Percentiles rank a stretch among this genome's conserved stretches.
Evolutionary conservation across 2,797 vertebrate species (phyloP).

Genomic region (Petrocephalus sullivani): DNA sequence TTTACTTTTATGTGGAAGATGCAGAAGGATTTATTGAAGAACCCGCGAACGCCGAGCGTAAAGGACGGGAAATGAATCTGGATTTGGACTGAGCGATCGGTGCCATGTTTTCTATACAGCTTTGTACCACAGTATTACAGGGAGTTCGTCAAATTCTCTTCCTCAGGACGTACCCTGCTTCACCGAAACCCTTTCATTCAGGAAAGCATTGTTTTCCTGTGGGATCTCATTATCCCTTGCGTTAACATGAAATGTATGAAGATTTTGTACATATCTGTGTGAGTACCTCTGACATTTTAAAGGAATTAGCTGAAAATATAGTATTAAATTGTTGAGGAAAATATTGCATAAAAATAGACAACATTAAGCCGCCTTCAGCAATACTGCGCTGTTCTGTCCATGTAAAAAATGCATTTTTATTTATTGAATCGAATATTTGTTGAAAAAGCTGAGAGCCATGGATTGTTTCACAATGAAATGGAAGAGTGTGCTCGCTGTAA

Average conservation of each 20-base stretch:
- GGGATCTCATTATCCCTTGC: not conserved
- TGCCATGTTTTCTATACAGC: not conserved
- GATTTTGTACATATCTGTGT: conserved; percentile 59
- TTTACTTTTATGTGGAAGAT: conserved; percentile 62
- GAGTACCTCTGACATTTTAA: conserved; percentile 49
- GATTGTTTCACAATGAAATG: conserved; percentile 9
- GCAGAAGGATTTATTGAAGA: conserved; percentile 59
- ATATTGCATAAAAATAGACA: conserved; percentile 52
- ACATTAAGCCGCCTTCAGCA: conserved; percentile 40
- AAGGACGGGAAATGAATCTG: not conserved
- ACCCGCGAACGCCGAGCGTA: conserved; percentile 56
- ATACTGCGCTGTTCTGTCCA: conserved; percentile 58
- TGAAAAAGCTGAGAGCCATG: conserved; percentile 37
- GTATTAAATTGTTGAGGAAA: not conserved
- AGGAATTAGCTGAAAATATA: conserved; percentile 62
- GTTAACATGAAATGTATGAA: not conserved
- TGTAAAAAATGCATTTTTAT: conserved; percentile 74
- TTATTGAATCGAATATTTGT: conserved; percentile 85
- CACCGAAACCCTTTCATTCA: not conserved
- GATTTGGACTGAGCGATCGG: not conserved
- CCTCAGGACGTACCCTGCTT: not conserved
- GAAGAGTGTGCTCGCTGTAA: not conserved
- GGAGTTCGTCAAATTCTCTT: not conserved
- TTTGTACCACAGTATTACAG: not conserved
- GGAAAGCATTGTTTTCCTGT: not conserved